Percentiles rank a stretch among this genome's conserved stretches.
Evolutionary conservation across 2,888 invertebrate genomes (phyloP).

Genomic region (Cyaniris semiargus): DNA sequence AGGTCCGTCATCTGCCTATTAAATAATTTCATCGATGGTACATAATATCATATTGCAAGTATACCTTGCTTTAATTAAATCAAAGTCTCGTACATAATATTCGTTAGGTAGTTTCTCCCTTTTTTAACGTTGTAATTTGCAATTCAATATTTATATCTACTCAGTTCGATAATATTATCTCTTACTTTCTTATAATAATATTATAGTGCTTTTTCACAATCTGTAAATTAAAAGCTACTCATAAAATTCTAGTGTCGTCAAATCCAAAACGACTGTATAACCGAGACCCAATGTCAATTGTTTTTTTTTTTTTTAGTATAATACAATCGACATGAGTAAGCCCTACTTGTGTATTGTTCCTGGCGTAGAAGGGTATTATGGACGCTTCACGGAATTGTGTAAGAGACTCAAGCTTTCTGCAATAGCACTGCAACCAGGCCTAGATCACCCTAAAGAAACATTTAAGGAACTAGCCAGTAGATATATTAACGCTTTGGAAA

Average conservation of each 20-base stretch:
- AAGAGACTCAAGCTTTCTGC: constrained; percentile 53
- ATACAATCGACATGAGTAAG: constrained; percentile 49
- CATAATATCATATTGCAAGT: too few species aligned
- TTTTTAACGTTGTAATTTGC: neutral
- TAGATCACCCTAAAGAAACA: constrained; percentile 47
- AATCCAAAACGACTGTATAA: neutral
- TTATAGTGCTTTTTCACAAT: too few species aligned
- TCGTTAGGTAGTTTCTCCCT: too few species aligned
- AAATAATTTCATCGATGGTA: too few species aligned
- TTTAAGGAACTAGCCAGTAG: constrained; percentile 49
- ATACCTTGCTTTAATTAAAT: too few species aligned
- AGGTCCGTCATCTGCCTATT: too few species aligned
- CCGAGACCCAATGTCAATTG: neutral
- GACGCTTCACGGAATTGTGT: constrained; percentile 49
- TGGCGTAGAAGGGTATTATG: constrained; percentile 54
- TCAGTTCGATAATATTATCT: neutral
- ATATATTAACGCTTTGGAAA: constrained; percentile 49
- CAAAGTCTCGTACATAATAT: too few species aligned
- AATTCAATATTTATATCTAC: neutral
- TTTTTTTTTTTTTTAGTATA: constrained; percentile 44
- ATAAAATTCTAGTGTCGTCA: neutral
- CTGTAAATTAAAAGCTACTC: neutral
- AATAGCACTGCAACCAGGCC: constrained; percentile 50
- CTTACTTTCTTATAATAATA: neutral
- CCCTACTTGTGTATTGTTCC: constrained; percentile 54